phyloP scores from a whole-genome alignment of 2,888 invertebrate genomes.

The Ectemnius cavifrons region DNA sequence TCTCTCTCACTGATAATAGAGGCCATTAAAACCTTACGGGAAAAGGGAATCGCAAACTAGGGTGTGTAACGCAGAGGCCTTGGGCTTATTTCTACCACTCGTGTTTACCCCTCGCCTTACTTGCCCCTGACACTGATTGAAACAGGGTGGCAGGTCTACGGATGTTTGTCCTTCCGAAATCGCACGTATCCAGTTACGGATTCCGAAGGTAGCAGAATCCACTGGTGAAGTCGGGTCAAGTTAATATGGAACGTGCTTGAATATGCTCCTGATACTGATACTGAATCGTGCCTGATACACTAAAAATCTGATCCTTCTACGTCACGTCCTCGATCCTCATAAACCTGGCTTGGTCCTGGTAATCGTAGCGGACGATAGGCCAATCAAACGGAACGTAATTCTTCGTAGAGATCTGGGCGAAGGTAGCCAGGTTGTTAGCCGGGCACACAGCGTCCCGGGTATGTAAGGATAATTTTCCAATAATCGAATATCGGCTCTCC shows the following conservation, averaged over 20 bases:
- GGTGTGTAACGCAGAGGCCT: background rate
- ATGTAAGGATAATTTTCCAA: conserved; percentile 38
- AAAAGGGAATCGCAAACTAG: background rate
- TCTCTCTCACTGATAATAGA: too few species aligned
- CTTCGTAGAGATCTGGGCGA: too few species aligned
- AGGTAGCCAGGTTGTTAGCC: background rate
- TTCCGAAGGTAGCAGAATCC: background rate
- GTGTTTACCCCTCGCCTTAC: background rate
- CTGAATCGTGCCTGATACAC: background rate
- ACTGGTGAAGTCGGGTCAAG: background rate
- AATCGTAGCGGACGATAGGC: too few species aligned
- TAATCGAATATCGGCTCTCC: conserved; percentile 40
- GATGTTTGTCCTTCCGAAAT: background rate
- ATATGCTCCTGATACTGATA: too few species aligned
- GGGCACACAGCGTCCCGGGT: background rate
- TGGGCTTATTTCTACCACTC: background rate
- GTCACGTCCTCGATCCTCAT: too few species aligned
- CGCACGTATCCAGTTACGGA: background rate
- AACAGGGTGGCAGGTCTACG: background rate
- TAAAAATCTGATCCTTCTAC: too few species aligned
- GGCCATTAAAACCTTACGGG: too few species aligned
- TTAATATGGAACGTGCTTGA: background rate
- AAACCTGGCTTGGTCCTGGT: too few species aligned
- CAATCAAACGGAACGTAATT: too few species aligned
- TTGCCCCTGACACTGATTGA: conserved; percentile 4